phyloP scores from a whole-genome alignment of 2,888 invertebrate species.

The Amphipoea oculea region DNA sequence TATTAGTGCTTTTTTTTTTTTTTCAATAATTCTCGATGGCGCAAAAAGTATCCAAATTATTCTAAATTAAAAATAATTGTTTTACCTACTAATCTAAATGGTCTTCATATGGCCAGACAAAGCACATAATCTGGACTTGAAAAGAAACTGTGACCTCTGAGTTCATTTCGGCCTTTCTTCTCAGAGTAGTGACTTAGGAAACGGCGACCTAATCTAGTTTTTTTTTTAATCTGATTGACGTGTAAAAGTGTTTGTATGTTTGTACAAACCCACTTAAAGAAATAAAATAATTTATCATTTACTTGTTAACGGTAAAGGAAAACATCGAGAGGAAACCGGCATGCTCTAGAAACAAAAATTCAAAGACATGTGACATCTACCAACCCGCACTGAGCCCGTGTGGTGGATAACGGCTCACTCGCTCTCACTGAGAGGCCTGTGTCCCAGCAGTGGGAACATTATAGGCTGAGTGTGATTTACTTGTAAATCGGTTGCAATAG shows the following conservation, averaged over 20 bases:
- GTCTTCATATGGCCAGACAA: too few relatives aligned
- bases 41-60: neutral
- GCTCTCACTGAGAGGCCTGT: neutral
- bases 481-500: neutral
- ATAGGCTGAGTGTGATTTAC: neutral
- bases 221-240: neutral
- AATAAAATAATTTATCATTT: neutral
- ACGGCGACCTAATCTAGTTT: neutral
- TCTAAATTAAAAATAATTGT: too few relatives aligned
- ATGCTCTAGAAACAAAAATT: neutral
- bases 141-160: neutral
- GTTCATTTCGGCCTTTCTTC: neutral
- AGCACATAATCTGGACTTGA: neutral
- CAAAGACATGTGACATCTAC: neutral
- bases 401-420: neutral
- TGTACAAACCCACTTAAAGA: too few relatives aligned
- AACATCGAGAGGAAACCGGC: neutral
- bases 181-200: too few relatives aligned
- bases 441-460: neutral
- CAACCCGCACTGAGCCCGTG: neutral
- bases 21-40: neutral
- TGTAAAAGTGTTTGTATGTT: too few relatives aligned
- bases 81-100: too few relatives aligned
- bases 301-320: neutral
- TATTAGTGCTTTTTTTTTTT: neutral